Conservation (phyloP, 1,140 invertebrate genomes). For the Papilio machaon region DNA sequence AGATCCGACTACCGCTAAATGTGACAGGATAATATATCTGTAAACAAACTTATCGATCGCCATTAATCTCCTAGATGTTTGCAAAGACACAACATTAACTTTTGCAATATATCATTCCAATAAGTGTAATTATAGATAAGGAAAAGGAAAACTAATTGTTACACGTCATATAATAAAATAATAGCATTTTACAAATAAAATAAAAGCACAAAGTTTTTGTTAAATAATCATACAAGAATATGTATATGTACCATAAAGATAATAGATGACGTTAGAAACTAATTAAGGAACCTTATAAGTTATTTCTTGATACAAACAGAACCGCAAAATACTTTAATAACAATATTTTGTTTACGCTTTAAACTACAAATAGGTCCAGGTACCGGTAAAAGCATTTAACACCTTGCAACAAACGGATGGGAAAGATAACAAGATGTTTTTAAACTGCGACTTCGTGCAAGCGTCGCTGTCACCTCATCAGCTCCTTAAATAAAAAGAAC, state of each 20-base stretch:
- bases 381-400: conserved; percentile 22
- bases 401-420: conserved; percentile 20
- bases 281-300: neutral
- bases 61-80: conserved; percentile 22
- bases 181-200: neutral
- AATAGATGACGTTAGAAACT: neutral
- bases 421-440: conserved; percentile 21
- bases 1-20: conserved; percentile 19
- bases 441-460: neutral
- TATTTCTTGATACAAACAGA: neutral
- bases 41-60: conserved; percentile 16
- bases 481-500: conserved; percentile 12
- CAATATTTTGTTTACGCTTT: neutral
- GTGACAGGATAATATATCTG: conserved; percentile 18
- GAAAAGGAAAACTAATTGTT: conserved; percentile 7
- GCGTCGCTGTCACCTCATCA: conserved; percentile 5
- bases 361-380: conserved; percentile 17
- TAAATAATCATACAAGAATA: too few relatives aligned
- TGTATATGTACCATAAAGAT: too few relatives aligned
- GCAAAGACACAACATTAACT: conserved; percentile 5
- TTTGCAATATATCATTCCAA: conserved; percentile 13
- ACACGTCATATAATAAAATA: conserved; percentile 1
- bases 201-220: neutral
- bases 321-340: neutral
- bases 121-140: neutral